Evolutionary conservation across 2,113 vertebrate genomes (phyloP).

Genomic region (Isichthys henryi): DNA sequence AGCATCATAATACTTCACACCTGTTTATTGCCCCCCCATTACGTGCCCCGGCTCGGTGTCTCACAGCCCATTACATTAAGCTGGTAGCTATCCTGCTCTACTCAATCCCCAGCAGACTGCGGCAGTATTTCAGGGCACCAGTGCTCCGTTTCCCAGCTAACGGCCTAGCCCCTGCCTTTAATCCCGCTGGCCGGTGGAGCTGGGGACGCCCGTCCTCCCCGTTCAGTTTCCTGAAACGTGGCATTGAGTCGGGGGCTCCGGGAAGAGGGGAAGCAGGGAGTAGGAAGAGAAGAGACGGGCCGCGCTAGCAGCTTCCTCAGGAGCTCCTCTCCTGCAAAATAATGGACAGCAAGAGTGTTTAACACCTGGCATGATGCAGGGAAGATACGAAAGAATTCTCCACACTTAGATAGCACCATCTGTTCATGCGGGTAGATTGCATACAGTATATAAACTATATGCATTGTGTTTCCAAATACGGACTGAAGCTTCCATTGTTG

Average conservation of each 20-base stretch:
- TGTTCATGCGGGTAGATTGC: constrained; percentile 17
- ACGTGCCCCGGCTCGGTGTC: constrained; percentile 17
- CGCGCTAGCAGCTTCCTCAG: neutral
- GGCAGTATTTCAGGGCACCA: constrained; percentile 23
- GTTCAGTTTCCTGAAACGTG: neutral
- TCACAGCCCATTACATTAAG: constrained; percentile 21
- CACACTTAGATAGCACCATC: constrained; percentile 24
- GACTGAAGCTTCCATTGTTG: constrained; percentile 15
- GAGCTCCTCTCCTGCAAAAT: constrained; percentile 2
- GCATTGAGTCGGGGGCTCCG: neutral
- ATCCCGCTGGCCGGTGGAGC: neutral
- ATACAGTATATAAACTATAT: constrained; percentile 22
- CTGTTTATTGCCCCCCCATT: constrained; percentile 27
- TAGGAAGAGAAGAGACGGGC: neutral
- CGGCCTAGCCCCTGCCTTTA: neutral
- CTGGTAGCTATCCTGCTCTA: neutral
- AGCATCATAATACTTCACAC: constrained; percentile 17
- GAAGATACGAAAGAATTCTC: constrained; percentile 23
- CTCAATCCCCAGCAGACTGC: neutral
- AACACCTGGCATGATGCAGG: constrained; percentile 17
- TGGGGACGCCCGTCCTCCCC: neutral
- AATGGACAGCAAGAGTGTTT: constrained; percentile 13
- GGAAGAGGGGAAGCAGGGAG: neutral
- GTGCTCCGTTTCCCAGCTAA: constrained; percentile 1
- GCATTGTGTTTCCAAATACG: constrained; percentile 17